Conservation (phyloP, 1,140 invertebrate genomes). For the Drosophila orena region DNA sequence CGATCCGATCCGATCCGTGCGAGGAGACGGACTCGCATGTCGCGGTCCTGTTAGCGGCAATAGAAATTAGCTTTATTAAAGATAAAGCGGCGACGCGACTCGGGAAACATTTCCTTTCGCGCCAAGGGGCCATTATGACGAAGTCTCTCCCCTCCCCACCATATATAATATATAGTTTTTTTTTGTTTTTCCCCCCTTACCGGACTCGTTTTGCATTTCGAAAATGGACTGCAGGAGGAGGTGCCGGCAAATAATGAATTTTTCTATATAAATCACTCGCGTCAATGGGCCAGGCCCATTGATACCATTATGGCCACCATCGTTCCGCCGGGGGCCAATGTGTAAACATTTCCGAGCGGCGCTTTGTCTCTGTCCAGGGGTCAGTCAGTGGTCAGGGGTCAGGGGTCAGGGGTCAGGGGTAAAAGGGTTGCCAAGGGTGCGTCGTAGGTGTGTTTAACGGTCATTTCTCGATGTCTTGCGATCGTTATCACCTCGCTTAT, state of each 20-base stretch:
- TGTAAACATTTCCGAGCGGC: constrained; percentile 58
- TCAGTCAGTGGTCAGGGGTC: constrained; percentile 32
- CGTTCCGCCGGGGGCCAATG: constrained; percentile 22
- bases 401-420: constrained; percentile 8
- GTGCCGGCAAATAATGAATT: constrained; percentile 77
- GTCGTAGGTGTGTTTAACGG: constrained; percentile 80
- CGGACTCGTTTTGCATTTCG: constrained; percentile 64
- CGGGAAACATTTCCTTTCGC: constrained; percentile 67
- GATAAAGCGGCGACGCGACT: constrained; percentile 60
- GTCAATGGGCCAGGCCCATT: constrained; percentile 77
- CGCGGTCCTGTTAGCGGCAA: constrained; percentile 70
- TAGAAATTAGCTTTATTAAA: constrained; percentile 83
- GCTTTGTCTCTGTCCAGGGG: constrained; percentile 50
- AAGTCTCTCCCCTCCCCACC: not conserved
- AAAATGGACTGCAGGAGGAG: constrained; percentile 54
- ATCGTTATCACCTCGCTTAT: constrained; percentile 75
- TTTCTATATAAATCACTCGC: constrained; percentile 80
- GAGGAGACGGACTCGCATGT: constrained; percentile 66
- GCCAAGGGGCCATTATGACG: constrained; percentile 61
- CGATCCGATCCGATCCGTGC: too few species aligned
- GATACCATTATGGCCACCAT: constrained; percentile 38
- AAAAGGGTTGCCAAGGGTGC: constrained; percentile 62
- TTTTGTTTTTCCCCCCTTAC: too few species aligned
- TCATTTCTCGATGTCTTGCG: constrained; percentile 81
- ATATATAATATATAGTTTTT: too few species aligned